Conservation (phyloP, 2,797 vertebrate genomes). For the Spondyliosoma cantharus region DNA sequence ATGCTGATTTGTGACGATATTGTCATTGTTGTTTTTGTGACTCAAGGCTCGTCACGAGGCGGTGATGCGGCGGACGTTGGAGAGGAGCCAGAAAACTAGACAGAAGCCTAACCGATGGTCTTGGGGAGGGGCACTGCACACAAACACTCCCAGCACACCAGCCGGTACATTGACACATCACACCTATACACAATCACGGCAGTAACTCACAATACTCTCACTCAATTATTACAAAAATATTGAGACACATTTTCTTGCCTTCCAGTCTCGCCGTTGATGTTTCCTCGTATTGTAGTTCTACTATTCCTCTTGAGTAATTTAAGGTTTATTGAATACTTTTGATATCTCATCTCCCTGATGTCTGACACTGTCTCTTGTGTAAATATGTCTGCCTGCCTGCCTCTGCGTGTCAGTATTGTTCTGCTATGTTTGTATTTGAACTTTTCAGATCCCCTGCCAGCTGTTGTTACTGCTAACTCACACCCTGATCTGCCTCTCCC, state of each 20-base stretch:
- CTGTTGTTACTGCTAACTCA: slow-evolving; percentile 71
- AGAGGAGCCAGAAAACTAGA: slow-evolving; percentile 90
- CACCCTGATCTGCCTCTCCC: slow-evolving; percentile 73
- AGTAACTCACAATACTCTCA: slow-evolving; percentile 11
- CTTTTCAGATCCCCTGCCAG: slow-evolving; percentile 56
- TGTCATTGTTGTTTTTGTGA: slow-evolving; percentile 15
- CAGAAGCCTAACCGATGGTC: slow-evolving; percentile 94
- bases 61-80: slow-evolving; percentile 92
- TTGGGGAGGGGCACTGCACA: slow-evolving; percentile 88
- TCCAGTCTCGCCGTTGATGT: neutral
- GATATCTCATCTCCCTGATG: slow-evolving; percentile 27
- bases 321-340: slow-evolving; percentile 1
- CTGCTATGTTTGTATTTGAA: slow-evolving; percentile 61
- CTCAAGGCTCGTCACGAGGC: slow-evolving; percentile 92
- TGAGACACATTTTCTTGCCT: neutral
- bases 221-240: neutral
- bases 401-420: slow-evolving; percentile 70
- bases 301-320: slow-evolving; percentile 4
- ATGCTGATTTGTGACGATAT: neutral
- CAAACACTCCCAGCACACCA: slow-evolving; percentile 69
- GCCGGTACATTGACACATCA: slow-evolving; percentile 64
- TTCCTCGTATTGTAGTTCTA: neutral
- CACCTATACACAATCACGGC: slow-evolving; percentile 33
- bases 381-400: slow-evolving; percentile 61
- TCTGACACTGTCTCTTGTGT: slow-evolving; percentile 36